These are phyloP conservation scores for Eristalinus aeneus DNA, from an alignment of 2,888 invertebrate genomes.

Conservation along the genomic window DNA sequence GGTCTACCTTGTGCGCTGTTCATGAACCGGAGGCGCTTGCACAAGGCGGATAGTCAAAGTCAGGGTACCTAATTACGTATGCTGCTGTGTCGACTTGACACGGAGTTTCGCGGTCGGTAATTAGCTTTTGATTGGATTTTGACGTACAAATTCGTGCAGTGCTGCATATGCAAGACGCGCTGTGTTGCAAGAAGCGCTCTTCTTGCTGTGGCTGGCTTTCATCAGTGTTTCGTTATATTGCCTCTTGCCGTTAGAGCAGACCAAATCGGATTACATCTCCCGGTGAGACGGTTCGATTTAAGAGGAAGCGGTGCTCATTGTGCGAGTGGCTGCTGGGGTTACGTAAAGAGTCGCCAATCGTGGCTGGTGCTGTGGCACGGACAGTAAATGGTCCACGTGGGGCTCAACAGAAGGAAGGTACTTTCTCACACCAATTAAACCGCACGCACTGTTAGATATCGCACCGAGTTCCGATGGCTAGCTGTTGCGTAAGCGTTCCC, in stretches of 20 bases:
- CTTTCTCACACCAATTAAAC: slow-evolving; percentile 58
- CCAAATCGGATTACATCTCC: slow-evolving; percentile 40
- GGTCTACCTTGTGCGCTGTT: neutral
- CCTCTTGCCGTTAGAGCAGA: neutral
- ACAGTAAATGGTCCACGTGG: slow-evolving; percentile 38
- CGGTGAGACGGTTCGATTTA: slow-evolving; percentile 17
- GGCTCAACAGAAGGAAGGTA: slow-evolving; percentile 34
- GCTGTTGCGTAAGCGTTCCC: neutral
- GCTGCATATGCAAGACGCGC: neutral
- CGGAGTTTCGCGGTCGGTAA: slow-evolving; percentile 18
- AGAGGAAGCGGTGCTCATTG: neutral
- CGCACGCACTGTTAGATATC: slow-evolving; percentile 48
- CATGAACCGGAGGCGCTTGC: slow-evolving; percentile 2
- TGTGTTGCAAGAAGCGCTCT: slow-evolving; percentile 35
- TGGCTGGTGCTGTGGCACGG: neutral
- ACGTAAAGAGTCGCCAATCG: slow-evolving; percentile 13
- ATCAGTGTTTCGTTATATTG: neutral
- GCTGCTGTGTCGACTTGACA: neutral
- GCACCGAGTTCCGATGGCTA: slow-evolving; percentile 3
- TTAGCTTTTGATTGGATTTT: slow-evolving; percentile 40
- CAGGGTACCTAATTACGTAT: slow-evolving; percentile 17
- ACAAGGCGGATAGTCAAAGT: slow-evolving; percentile 6
- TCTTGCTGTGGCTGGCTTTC: neutral
- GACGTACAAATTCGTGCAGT: slow-evolving; percentile 26
- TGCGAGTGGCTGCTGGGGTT: neutral